These are phyloP conservation scores for Apus apus DNA, from an alignment of 2,113 vertebrate genomes.

Conservation along the genomic window DNA sequence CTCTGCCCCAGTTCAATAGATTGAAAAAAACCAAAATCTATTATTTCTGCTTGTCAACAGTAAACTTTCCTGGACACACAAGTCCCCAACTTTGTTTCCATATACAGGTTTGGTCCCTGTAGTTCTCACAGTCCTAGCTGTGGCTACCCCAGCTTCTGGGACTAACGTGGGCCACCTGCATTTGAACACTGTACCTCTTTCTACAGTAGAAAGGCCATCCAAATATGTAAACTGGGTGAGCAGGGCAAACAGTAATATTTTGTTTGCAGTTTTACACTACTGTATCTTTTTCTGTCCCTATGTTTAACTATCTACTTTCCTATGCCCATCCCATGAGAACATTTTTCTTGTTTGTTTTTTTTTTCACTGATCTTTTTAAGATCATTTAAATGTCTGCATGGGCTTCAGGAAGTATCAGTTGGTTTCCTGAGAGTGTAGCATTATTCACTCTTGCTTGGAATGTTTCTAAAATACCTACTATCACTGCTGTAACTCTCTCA, in stretches of 20 bases:
- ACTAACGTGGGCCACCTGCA: background rate
- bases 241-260: background rate
- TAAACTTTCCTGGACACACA: background rate
- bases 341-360: background rate
- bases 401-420: background rate
- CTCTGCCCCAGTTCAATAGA: background rate
- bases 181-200: background rate
- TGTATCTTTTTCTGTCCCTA: background rate
- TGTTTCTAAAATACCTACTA: conserved; percentile 32
- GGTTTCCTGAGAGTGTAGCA: background rate
- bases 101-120: background rate
- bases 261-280: background rate
- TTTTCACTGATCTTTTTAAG: background rate
- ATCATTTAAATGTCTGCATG: background rate
- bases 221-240: background rate
- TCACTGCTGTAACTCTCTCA: conserved; percentile 8
- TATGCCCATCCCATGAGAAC: background rate
- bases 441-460: background rate
- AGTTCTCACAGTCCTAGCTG: background rate
- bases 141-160: background rate
- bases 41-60: background rate
- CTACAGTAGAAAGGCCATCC: background rate
- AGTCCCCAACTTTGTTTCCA: background rate
- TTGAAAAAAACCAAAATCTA: background rate
- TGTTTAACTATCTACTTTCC: background rate